Evolutionary conservation across 2,888 invertebrate genomes (phyloP).

Genomic region (Dorcus parallelipipedus): DNA sequence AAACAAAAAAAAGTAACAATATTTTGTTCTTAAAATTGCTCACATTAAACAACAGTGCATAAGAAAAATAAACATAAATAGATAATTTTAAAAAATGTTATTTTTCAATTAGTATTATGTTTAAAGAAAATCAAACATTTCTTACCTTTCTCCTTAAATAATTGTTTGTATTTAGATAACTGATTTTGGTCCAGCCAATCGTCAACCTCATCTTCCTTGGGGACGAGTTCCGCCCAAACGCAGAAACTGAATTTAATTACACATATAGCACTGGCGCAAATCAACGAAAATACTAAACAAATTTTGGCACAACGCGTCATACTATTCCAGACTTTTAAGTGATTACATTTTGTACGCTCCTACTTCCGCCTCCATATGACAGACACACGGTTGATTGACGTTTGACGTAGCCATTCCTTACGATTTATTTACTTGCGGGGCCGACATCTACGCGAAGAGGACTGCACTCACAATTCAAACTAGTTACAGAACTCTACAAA

Average conservation of each 20-base stretch:
- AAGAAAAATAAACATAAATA: background rate
- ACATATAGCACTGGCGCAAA: slow-evolving; percentile 51
- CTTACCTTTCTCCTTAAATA: slow-evolving; percentile 73
- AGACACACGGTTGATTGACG: background rate
- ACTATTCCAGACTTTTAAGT: slow-evolving; percentile 14
- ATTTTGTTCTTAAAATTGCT: no score
- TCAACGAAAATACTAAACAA: slow-evolving; percentile 49
- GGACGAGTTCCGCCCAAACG: slow-evolving; percentile 45
- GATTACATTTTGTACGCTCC: background rate
- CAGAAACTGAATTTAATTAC: slow-evolving; percentile 50
- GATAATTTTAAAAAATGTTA: slow-evolving; percentile 1
- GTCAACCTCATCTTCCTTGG: slow-evolving; percentile 56
- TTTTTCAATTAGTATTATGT: background rate
- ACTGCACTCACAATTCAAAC: no score
- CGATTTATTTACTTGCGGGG: no score
- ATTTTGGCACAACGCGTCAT: slow-evolving; percentile 50
- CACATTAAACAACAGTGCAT: no score
- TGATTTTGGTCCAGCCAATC: slow-evolving; percentile 74
- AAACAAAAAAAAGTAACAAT: no score
- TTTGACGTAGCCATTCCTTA: no score
- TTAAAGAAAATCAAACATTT: slow-evolving; percentile 18
- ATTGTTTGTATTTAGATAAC: slow-evolving; percentile 63
- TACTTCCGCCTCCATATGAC: background rate
- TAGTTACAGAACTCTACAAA: no score
- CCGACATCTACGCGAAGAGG: no score